A percentile compares a stretch with the other conserved stretches of the same genome.
These are phyloP conservation scores for Siphlonurus alternatus DNA, from an alignment of 2,888 invertebrate genomes.

Conservation along the genomic window DNA sequence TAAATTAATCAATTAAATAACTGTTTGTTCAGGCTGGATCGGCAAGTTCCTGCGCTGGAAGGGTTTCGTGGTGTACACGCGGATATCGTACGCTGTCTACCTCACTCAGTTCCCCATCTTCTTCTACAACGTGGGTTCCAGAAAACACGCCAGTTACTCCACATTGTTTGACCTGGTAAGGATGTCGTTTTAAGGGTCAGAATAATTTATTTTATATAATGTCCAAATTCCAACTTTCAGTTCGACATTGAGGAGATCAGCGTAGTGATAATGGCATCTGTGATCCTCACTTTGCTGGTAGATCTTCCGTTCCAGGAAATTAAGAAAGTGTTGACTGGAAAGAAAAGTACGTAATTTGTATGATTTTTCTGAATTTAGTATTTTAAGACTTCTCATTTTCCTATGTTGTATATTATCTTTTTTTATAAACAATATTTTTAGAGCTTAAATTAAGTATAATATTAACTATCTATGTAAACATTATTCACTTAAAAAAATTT, in stretches of 20 bases:
- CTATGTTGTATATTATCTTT: too few relatives aligned
- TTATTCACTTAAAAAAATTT: too few relatives aligned
- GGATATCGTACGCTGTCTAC: conserved; percentile 52
- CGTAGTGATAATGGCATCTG: conserved; percentile 29
- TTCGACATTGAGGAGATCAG: conserved; percentile 32
- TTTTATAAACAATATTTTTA: too few relatives aligned
- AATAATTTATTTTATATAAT: not conserved
- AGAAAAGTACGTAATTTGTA: too few relatives aligned
- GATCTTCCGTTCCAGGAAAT: conserved; percentile 43
- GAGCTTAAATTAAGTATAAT: too few relatives aligned
- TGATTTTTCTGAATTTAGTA: too few relatives aligned
- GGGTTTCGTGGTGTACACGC: conserved; percentile 44
- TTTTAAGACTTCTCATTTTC: too few relatives aligned
- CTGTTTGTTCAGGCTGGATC: conserved; percentile 30
- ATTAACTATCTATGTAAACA: too few relatives aligned
- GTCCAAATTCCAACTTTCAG: conserved; percentile 21
- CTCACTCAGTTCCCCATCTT: conserved; percentile 53
- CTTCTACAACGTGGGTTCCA: conserved; percentile 48
- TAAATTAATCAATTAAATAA: not conserved
- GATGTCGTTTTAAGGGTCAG: not conserved
- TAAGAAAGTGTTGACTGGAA: conserved; percentile 24
- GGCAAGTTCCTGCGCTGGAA: conserved; percentile 38
- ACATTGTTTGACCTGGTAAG: conserved; percentile 37
- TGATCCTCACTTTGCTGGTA: conserved; percentile 32
- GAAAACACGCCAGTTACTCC: conserved; percentile 37